Base-by-base conservation (phyloP, 2,888 invertebrate genomes). In the Tolmerus cingulatus region DNA sequence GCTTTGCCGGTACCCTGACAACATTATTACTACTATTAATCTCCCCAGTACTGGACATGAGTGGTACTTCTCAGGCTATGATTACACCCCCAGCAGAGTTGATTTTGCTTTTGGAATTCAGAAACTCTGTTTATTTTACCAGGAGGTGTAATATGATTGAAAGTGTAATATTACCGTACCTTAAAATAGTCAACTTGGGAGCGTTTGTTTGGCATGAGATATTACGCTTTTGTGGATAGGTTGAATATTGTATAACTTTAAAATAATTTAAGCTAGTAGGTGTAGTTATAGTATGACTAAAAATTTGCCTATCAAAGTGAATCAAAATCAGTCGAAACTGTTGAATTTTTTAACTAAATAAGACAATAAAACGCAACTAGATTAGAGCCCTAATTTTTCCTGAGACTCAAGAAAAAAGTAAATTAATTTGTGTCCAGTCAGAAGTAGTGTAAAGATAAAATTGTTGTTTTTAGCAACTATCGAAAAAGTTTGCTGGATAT, bases 81-180 rank as follows among this genome's bases (percentile, higher is more conserved):
- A 79, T 66, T 23, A n/a, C 79, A 34, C 27, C 16, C n/a, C 34
- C 30, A 14, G 43, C 40, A 12, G 78, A 51, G 51, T 16, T 7
- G 51, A 51, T n/a, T 40, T 77, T 77, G 30, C 77, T 34, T 23
- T 82, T 51, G 76, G 76, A 82, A 86, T 76, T 77, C 37, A 23
- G 30, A 43, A 87, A 66, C 85, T 87, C 78, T 87, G 87, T 87
- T 88, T 87, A 88, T 88, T 85, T 88, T 87, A 85, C 88, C 88
- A 55, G 87, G 79, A 87, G 85, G 87, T 78, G 88, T 87, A 87
- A 87, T 88, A 85, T 87, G 88, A 87, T 88, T 87, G 88, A 84
- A 88, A 87, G 74, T 87, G 34, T 78, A 88, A 87, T 88, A 88
- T 88, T 43, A 78, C 40, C 43, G 46, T 78, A 87, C 78, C 86